Evolutionary conservation across 2,113 vertebrate genomes (phyloP).

Genomic region (Neotoma lepida): DNA sequence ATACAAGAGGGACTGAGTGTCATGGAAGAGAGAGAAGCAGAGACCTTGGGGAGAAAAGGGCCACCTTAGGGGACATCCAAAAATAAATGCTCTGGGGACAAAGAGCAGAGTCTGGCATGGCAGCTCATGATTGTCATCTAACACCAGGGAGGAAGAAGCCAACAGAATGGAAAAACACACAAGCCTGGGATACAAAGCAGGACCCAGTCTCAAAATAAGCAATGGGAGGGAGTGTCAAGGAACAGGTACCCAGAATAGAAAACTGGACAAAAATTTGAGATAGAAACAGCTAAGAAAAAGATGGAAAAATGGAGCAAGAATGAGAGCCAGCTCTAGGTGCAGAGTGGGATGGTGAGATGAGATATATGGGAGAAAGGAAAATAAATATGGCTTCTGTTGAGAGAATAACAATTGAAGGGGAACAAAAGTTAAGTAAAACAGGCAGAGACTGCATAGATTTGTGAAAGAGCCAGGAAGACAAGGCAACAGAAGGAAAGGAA

Average conservation of each 20-base stretch:
- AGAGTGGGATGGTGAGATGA: background rate
- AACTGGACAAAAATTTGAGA: too few relatives aligned
- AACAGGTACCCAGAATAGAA: background rate
- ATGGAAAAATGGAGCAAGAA: background rate
- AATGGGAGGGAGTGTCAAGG: background rate
- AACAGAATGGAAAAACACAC: too few relatives aligned
- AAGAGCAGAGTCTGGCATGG: background rate
- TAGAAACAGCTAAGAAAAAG: background rate
- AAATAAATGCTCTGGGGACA: background rate
- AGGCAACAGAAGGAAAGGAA: background rate
- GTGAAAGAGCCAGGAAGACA: background rate
- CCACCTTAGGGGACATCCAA: background rate
- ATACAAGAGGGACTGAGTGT: background rate
- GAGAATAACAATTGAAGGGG: background rate
- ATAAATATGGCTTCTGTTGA: background rate
- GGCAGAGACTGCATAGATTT: background rate
- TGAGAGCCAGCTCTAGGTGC: fast-evolving
- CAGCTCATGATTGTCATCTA: background rate
- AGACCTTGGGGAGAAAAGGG: too few relatives aligned
- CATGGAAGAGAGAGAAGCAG: background rate
- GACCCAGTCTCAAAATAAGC: background rate
- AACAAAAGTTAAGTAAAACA: too few relatives aligned
- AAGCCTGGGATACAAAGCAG: background rate
- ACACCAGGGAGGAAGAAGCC: background rate
- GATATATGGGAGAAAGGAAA: background rate